Evolutionary conservation across 2,113 vertebrate species (phyloP).

Genomic region (Brevimyrus niger): DNA sequence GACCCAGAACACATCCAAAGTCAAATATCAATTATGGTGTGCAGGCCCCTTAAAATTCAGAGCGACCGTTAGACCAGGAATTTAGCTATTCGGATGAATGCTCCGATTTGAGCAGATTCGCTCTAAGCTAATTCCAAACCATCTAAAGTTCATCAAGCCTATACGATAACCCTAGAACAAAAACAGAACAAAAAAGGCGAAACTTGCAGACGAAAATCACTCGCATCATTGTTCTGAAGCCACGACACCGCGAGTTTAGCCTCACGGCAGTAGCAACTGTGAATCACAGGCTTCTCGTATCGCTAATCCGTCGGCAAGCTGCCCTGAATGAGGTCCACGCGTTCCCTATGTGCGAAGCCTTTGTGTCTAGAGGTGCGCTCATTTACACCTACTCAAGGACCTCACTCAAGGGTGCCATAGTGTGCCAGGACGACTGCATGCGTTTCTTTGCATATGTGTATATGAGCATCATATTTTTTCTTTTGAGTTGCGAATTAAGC

Average conservation of each 20-base stretch:
- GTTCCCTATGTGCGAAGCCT: background rate
- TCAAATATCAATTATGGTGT: slow-evolving; percentile 6
- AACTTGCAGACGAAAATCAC: background rate
- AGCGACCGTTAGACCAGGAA: background rate
- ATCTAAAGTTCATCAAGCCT: background rate
- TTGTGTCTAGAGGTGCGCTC: background rate
- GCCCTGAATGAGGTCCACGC: background rate
- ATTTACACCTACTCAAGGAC: slow-evolving; percentile 9
- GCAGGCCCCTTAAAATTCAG: slow-evolving; percentile 2
- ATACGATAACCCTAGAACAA: background rate
- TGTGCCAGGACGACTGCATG: background rate
- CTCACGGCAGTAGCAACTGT: background rate
- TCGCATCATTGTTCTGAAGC: background rate
- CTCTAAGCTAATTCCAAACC: background rate
- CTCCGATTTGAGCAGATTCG: background rate
- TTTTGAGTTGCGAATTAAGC: background rate
- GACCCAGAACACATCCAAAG: slow-evolving; percentile 6
- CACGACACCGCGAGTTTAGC: background rate
- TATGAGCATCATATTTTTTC: background rate
- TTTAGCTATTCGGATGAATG: background rate
- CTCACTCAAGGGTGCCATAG: background rate
- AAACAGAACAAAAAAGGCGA: background rate
- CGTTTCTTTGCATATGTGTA: background rate
- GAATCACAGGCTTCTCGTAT: background rate
- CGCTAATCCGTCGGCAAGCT: background rate